Base-by-base conservation (phyloP, 2,797 vertebrate species). In the Champsocephalus gunnari region DNA sequence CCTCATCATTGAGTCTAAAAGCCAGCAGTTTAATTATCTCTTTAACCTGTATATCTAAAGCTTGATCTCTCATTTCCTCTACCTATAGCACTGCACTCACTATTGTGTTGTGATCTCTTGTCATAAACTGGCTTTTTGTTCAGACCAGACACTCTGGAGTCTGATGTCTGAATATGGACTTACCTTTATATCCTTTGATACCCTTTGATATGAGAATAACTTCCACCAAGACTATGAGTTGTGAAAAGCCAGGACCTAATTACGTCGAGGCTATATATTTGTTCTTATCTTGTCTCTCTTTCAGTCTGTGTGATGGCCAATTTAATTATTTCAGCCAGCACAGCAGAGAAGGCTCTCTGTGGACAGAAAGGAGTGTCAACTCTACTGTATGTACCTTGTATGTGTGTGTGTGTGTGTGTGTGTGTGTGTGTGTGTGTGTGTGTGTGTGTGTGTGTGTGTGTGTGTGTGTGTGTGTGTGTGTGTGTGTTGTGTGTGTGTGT, bases 181-280 rank as follows among this genome's bases (percentile, higher is more conserved):
- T 77, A 81, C 63, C 69, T 80, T 83, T 66, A 74, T 58, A 90
- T 86, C 81, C 84, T 83, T 79, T 84, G 70, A 85, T 84, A 77
- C 64, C 78, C 59, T 86, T 71, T 84, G 63, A 86, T 82, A 77
- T 66, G 63, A 81, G 66, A 68, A 54, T 48, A 67, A 73, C 66
- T 65, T 80, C 53, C 81, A 72, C 55, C 47, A 68, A 74, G 56
- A 51, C 55, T 41, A 45, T 50, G 68, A 69, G 66, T 87, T 83
- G 79, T 79, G 65, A 89, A 85, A 74, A 78, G 70, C 71, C 79
- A 77, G 60, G 73, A 84, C 79, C 66, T 87, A 80, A 88, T 91
- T 81, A 79, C 19, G 13, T 48, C 0, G 5, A 54, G 45, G 50
- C 34, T 3, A 1, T 65, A 19, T 58, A 19, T 49, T 38, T 50